Percentiles rank a stretch among this genome's conserved stretches.
These are phyloP conservation scores for Phyllopteryx taeniolatus DNA, from an alignment of 2,113 vertebrate species.

Conservation along the genomic window DNA sequence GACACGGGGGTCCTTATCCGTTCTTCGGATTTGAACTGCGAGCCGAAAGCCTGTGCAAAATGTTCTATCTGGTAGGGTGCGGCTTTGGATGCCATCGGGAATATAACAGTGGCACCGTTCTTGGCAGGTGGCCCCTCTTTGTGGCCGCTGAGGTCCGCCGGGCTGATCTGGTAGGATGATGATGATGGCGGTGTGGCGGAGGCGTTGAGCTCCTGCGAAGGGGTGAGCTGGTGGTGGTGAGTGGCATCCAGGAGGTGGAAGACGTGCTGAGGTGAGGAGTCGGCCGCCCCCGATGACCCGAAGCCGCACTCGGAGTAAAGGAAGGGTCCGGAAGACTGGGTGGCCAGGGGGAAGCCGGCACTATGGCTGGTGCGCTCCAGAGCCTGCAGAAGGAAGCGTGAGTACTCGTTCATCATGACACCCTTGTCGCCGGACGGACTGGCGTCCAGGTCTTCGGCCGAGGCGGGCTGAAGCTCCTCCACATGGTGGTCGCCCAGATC, in stretches of 20 bases:
- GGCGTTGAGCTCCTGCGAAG: constrained; percentile 97
- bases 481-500: constrained; percentile 87
- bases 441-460: constrained; percentile 75
- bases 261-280: constrained; percentile 78
- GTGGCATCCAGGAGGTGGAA: constrained; percentile 91
- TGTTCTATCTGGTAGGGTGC: constrained; percentile 95
- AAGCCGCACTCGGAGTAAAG: constrained; percentile 92
- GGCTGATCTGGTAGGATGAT: constrained; percentile 84
- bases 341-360: constrained; percentile 82
- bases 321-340: constrained; percentile 82
- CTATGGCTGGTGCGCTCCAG: constrained; percentile 96
- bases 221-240: constrained; percentile 95
- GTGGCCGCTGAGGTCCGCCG: constrained; percentile 86
- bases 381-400: constrained; percentile 97
- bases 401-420: constrained; percentile 93
- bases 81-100: constrained; percentile 86
- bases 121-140: constrained; percentile 82
- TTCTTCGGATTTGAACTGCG: constrained; percentile 93
- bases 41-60: constrained; percentile 98
- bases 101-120: constrained; percentile 63
- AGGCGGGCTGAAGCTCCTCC: constrained; percentile 80
- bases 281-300: constrained; percentile 86
- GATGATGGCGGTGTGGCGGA: constrained; percentile 66
- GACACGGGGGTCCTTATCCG: constrained; percentile 92
- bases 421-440: constrained; percentile 85